Conservation (phyloP, 2,113 vertebrate species). For the Cygnus atratus region DNA sequence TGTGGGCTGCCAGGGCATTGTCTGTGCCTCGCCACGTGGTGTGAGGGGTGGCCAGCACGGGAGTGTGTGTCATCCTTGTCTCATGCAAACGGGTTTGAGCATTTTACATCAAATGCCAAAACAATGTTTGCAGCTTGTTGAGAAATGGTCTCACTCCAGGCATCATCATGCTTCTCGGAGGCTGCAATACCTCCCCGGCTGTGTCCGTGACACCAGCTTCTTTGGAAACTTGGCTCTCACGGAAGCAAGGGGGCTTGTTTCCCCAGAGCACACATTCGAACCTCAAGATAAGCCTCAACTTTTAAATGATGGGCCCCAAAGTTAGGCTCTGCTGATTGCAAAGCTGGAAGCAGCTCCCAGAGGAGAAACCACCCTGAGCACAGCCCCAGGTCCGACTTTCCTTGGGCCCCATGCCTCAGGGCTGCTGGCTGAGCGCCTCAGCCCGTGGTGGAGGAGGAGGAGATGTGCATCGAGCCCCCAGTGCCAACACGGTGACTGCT, state of each 20-base stretch:
- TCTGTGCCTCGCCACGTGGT: background rate
- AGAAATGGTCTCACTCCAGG: background rate
- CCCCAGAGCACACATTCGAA: accelerated
- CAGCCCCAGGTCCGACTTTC: background rate
- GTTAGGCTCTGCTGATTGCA: background rate
- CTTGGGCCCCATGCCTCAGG: background rate
- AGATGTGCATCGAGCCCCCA: background rate
- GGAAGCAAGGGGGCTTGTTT: background rate
- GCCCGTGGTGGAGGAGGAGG: background rate
- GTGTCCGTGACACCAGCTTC: background rate
- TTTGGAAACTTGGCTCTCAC: background rate
- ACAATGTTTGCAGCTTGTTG: background rate
- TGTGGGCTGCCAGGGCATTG: constrained; percentile 24
- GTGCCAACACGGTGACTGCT: background rate
- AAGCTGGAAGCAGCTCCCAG: background rate
- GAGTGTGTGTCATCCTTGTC: background rate
- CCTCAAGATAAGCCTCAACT: background rate
- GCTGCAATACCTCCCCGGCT: background rate
- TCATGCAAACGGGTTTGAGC: background rate
- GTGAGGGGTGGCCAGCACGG: background rate
- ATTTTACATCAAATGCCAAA: background rate
- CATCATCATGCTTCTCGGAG: background rate
- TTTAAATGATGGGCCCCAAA: background rate
- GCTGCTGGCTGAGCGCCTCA: background rate
- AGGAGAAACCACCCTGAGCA: background rate